Evolutionary conservation across 2,888 invertebrate genomes (phyloP).

Genomic region (Harmothoe impar): DNA sequence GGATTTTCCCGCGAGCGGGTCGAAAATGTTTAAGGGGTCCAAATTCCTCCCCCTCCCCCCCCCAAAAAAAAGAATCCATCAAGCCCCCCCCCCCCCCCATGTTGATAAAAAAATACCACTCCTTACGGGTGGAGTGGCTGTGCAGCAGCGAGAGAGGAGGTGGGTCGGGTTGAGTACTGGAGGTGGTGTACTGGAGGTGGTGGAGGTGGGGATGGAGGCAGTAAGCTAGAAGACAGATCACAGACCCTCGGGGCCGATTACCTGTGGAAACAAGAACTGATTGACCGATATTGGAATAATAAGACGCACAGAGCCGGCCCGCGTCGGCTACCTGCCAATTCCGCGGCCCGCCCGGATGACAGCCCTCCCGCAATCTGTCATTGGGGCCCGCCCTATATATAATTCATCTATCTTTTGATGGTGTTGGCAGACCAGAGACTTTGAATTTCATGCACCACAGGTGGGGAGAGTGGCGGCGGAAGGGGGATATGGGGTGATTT

Average conservation of each 20-base stretch:
- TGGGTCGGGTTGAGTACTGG: neutral
- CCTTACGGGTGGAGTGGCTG: neutral
- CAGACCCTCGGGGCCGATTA: neutral
- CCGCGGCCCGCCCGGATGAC: neutral
- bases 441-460: neutral
- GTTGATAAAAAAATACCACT: no score
- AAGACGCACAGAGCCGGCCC: neutral
- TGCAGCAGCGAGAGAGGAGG: neutral
- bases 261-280: conserved; percentile 38
- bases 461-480: neutral
- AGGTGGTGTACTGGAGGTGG: no score
- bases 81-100: no score
- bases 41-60: no score
- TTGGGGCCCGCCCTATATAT: neutral
- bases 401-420: conserved; percentile 13
- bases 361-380: neutral
- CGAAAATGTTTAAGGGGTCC: no score
- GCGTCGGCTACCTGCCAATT: conserved; percentile 10
- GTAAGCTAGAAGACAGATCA: neutral
- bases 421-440: neutral
- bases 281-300: conserved; percentile 45
- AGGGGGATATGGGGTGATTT: neutral
- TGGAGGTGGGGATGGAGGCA: neutral
- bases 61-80: no score
- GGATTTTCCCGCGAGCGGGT: no score